A percentile compares a stretch with the other conserved stretches of the same genome.
phyloP scores from a whole-genome alignment of 2,888 invertebrate species.

The Plagiodera versicolora region DNA sequence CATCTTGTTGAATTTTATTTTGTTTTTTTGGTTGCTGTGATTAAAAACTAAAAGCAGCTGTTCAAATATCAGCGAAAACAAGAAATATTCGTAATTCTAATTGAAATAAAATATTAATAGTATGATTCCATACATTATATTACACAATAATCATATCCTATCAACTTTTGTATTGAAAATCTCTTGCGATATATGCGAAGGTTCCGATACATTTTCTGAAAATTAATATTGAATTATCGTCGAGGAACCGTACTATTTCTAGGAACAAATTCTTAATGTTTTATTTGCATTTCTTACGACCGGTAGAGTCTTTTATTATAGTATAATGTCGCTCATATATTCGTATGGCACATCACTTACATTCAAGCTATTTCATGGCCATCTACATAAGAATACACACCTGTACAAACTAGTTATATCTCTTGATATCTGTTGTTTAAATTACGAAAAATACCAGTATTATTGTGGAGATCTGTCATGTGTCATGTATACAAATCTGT shows the following conservation, averaged over 20 bases:
- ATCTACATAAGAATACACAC: constrained; percentile 42
- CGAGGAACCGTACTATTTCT: constrained; percentile 54
- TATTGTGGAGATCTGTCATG: constrained; percentile 39
- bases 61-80: too few relatives aligned
- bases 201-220: too few relatives aligned
- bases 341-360: constrained; percentile 50
- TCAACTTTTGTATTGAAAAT: too few relatives aligned
- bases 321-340: constrained; percentile 25
- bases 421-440: constrained; percentile 44
- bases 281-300: constrained; percentile 53
- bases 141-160: too few relatives aligned
- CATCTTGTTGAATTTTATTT: too few relatives aligned
- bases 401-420: constrained; percentile 45
- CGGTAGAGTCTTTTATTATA: constrained; percentile 47
- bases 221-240: constrained; percentile 44
- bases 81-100: too few relatives aligned
- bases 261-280: constrained; percentile 54
- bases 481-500: constrained; percentile 30
- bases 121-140: too few relatives aligned
- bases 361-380: constrained; percentile 45
- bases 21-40: too few relatives aligned
- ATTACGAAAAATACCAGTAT: constrained; percentile 49
- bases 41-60: too few relatives aligned
- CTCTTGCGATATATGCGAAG: too few relatives aligned
- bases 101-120: too few relatives aligned